Percentiles rank a stretch among this genome's conserved stretches.
phyloP scores from a whole-genome alignment of 2,113 vertebrate species.

The Periophthalmus modestus region DNA sequence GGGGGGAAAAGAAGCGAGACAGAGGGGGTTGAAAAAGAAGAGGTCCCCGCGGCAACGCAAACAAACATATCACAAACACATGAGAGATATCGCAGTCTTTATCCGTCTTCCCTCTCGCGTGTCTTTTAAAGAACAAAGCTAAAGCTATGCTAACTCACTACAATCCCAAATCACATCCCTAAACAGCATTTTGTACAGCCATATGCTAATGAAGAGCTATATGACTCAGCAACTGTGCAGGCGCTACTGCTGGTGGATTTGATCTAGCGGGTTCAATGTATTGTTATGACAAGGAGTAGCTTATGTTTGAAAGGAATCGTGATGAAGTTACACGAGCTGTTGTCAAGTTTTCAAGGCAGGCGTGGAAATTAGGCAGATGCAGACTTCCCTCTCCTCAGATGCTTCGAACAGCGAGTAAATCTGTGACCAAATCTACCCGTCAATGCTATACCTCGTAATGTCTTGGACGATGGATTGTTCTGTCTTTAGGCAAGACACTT shows the following conservation, averaged over 20 bases:
- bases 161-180: constrained; percentile 38
- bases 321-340: not conserved
- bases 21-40: constrained; percentile 24
- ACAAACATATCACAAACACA: constrained; percentile 71
- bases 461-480: no score
- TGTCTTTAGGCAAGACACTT: no score
- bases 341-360: not conserved
- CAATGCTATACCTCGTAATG: no score
- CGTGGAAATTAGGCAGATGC: not conserved
- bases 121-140: constrained; percentile 61
- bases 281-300: constrained; percentile 13
- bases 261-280: constrained; percentile 9
- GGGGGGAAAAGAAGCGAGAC: constrained; percentile 15
- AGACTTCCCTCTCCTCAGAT: not conserved
- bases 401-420: not conserved
- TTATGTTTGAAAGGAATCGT: not conserved
- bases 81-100: constrained; percentile 53
- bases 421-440: no score
- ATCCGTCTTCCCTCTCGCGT: constrained; percentile 43
- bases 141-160: constrained; percentile 32
- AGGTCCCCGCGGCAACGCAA: constrained; percentile 63
- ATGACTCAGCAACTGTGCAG: constrained; percentile 55
- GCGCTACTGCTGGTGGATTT: constrained; percentile 8
- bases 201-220: constrained; percentile 37
- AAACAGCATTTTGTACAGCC: constrained; percentile 50